Evolutionary conservation across 2,113 vertebrate genomes (phyloP).

Genomic region (Alligator mississippiensis): DNA sequence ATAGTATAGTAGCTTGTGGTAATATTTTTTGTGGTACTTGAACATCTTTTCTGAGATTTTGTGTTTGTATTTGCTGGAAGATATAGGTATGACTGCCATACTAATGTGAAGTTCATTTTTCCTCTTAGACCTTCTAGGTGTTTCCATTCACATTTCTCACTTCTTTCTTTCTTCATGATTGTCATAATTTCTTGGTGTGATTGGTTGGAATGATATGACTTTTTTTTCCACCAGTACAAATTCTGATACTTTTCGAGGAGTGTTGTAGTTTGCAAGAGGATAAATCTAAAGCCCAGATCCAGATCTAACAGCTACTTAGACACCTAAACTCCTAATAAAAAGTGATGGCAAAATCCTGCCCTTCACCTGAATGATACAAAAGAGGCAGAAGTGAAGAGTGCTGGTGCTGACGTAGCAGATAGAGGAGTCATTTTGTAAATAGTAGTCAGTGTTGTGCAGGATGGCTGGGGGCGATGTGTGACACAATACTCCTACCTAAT

Average conservation of each 20-base stretch:
- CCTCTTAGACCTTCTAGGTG: not conserved
- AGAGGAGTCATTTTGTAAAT: conserved; percentile 57
- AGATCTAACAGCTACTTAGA: no score
- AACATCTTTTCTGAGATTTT: no score
- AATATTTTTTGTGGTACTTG: not conserved
- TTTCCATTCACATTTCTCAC: not conserved
- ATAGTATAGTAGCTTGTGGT: not conserved
- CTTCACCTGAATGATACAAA: conserved; percentile 3
- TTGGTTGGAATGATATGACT: not conserved
- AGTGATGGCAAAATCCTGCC: not conserved
- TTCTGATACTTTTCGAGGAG: not conserved
- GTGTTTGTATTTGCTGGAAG: not conserved
- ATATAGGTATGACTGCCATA: not conserved
- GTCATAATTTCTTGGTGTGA: not conserved
- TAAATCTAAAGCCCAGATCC: not conserved
- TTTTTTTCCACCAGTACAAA: conserved; percentile 13
- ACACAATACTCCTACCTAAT: conserved; percentile 38
- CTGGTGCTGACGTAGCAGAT: conserved; percentile 18
- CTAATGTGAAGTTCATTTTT: not conserved
- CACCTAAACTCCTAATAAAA: no score
- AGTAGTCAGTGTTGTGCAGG: conserved; percentile 35
- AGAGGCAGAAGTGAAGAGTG: not conserved
- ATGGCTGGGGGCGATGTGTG: conserved; percentile 32
- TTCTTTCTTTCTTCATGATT: not conserved
- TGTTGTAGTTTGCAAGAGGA: not conserved